Evolutionary conservation across 2,113 vertebrate genomes (phyloP).

Genomic region (Baryphthengus martii): DNA sequence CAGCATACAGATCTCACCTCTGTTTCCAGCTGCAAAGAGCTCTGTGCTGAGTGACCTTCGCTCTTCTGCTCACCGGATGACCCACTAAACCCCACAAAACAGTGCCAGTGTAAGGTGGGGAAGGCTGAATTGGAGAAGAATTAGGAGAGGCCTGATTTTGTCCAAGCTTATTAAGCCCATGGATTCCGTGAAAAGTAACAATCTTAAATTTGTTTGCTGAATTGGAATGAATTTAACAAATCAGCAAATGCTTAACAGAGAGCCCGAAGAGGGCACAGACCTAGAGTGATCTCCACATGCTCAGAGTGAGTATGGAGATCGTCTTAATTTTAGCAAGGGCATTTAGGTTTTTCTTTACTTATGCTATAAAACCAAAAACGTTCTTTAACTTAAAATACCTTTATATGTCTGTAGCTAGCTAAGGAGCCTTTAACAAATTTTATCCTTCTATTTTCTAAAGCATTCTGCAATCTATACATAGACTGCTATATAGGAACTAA

Average conservation of each 20-base stretch:
- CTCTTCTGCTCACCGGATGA: accelerated
- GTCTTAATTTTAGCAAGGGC: not conserved
- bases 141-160: not conserved
- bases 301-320: not conserved
- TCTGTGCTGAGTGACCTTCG: not conserved
- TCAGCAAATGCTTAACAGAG: not conserved
- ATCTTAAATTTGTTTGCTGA: not conserved
- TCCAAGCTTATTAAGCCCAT: not conserved
- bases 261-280: not conserved
- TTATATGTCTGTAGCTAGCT: not conserved
- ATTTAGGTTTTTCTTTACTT: not conserved
- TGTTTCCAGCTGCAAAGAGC: not conserved
- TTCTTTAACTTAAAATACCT: not conserved
- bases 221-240: not conserved
- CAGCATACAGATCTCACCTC: not conserved
- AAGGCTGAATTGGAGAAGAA: not conserved
- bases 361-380: not conserved
- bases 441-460: not conserved
- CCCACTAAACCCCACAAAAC: not conserved
- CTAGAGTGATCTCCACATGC: not conserved
- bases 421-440: not conserved
- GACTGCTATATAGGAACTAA: not conserved
- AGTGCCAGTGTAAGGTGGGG: accelerated
- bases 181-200: not conserved
- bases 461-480: not conserved